Evolutionary conservation across 1,140 invertebrate genomes (phyloP).

Genomic region (Drosophila repletoides): DNA sequence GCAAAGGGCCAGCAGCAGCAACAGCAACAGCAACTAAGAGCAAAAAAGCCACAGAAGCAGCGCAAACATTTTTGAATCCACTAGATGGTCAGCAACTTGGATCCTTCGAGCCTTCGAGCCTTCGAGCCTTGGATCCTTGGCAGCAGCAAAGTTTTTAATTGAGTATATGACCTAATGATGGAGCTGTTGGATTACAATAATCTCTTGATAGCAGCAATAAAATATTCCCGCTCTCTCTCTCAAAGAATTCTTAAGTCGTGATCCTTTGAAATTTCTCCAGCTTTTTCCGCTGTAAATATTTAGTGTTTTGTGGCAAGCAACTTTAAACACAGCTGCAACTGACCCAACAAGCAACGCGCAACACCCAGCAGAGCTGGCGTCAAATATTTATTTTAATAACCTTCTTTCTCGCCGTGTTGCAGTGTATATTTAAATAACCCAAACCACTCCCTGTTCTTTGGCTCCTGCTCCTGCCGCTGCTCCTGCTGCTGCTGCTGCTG

Average conservation of each 20-base stretch:
- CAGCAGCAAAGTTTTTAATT: conserved; percentile 32
- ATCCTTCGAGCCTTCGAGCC: no score
- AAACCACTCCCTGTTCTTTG: not conserved
- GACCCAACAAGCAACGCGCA: not conserved
- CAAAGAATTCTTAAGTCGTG: no score
- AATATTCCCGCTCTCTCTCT: no score
- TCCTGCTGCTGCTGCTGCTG: not conserved
- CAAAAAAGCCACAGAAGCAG: conserved; percentile 54
- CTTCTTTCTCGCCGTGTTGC: conserved; percentile 9
- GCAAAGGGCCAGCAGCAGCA: conserved; percentile 28
- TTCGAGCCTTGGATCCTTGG: no score
- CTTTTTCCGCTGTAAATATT: conserved; percentile 3
- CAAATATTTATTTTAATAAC: conserved; percentile 52
- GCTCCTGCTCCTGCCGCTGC: not conserved
- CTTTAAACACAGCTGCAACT: conserved; percentile 52
- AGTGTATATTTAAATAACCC: conserved; percentile 39
- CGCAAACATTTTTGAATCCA: no score
- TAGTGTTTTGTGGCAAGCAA: conserved; percentile 65
- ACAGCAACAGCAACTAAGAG: conserved; percentile 27
- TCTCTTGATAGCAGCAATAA: not conserved
- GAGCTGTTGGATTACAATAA: not conserved
- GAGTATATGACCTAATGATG: conserved; percentile 7
- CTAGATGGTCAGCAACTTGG: no score
- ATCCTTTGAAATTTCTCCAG: not conserved
- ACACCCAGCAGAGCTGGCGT: conserved; percentile 5